Evolutionary conservation across 2,888 invertebrate genomes (phyloP).

Genomic region (Argyra leucocephala): DNA sequence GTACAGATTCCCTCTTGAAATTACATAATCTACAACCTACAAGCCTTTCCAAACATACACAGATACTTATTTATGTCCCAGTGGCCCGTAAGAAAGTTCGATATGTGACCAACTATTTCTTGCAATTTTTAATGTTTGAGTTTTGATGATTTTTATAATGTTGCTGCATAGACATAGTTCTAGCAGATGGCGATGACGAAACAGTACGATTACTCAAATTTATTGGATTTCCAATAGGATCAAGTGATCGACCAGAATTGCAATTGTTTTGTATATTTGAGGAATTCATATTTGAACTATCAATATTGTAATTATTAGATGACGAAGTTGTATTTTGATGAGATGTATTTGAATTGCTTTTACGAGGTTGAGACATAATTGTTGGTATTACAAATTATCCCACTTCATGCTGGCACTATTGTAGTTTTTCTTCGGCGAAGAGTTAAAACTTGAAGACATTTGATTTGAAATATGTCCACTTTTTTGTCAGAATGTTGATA

Average conservation of each 20-base stretch:
- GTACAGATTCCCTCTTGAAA: too few relatives aligned
- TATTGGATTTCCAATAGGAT: constrained; percentile 39
- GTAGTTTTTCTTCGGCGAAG: constrained; percentile 14
- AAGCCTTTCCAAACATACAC: too few relatives aligned
- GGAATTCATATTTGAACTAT: background rate
- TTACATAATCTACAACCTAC: too few relatives aligned
- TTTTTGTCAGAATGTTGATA: constrained; percentile 10
- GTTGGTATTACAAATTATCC: background rate
- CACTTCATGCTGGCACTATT: background rate
- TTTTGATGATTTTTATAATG: constrained; percentile 23
- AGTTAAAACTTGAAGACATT: constrained; percentile 27
- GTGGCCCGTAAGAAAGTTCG: too few relatives aligned
- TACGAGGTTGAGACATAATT: background rate
- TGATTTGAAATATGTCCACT: constrained; percentile 11
- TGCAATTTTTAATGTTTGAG: constrained; percentile 12
- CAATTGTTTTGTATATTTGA: constrained; percentile 17
- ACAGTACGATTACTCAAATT: constrained; percentile 24
- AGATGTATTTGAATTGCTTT: background rate
- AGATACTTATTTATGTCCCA: too few relatives aligned
- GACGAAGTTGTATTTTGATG: background rate
- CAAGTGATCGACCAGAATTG: constrained; percentile 31
- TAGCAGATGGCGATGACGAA: constrained; percentile 28
- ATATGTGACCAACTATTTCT: constrained; percentile 21
- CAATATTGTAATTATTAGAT: background rate
- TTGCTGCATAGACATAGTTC: constrained; percentile 34